These are phyloP conservation scores for Nomada hirtipes DNA, from an alignment of 2,888 invertebrate species.

Conservation along the genomic window DNA sequence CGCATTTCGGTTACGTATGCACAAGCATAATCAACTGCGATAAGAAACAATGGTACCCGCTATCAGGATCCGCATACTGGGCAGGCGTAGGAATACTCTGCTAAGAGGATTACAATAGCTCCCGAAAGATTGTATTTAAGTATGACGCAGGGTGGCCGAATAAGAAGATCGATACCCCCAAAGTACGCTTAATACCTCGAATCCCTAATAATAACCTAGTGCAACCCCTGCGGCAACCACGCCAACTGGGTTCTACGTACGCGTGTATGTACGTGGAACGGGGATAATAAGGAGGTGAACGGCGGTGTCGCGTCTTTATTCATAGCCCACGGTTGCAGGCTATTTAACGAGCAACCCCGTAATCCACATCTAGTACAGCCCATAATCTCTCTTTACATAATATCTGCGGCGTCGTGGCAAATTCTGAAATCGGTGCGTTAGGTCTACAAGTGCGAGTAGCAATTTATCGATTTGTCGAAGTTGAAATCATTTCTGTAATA, in stretches of 20 bases:
- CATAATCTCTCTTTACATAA: slow-evolving; percentile 58
- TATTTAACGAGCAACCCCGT: slow-evolving; percentile 75
- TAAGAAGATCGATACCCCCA: slow-evolving; percentile 70
- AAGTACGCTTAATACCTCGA: slow-evolving; percentile 66
- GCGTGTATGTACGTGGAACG: slow-evolving; percentile 1
- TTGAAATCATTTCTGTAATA: too few relatives aligned
- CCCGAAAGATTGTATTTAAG: slow-evolving; percentile 72
- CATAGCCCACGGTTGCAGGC: slow-evolving; percentile 63
- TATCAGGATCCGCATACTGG: slow-evolving; percentile 37
- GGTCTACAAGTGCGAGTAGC: too few relatives aligned
- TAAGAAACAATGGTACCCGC: slow-evolving; percentile 62
- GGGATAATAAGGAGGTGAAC: slow-evolving; percentile 64
- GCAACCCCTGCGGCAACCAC: slow-evolving; percentile 20
- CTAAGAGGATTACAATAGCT: slow-evolving; percentile 67
- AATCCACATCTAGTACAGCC: slow-evolving; percentile 72
- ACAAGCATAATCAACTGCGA: slow-evolving; percentile 54
- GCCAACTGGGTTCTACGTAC: background rate
- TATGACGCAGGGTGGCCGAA: slow-evolving; percentile 62
- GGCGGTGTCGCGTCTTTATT: slow-evolving; percentile 63
- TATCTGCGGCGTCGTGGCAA: background rate
- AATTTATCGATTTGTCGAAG: too few relatives aligned
- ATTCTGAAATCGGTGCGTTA: background rate
- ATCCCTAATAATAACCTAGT: slow-evolving; percentile 71
- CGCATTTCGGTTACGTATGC: slow-evolving; percentile 30
- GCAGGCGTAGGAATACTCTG: slow-evolving; percentile 55